Percentiles rank a stretch among this genome's conserved stretches.
Evolutionary conservation across 2,113 vertebrate species (phyloP).

Genomic region (Cynoglossus semilaevis): DNA sequence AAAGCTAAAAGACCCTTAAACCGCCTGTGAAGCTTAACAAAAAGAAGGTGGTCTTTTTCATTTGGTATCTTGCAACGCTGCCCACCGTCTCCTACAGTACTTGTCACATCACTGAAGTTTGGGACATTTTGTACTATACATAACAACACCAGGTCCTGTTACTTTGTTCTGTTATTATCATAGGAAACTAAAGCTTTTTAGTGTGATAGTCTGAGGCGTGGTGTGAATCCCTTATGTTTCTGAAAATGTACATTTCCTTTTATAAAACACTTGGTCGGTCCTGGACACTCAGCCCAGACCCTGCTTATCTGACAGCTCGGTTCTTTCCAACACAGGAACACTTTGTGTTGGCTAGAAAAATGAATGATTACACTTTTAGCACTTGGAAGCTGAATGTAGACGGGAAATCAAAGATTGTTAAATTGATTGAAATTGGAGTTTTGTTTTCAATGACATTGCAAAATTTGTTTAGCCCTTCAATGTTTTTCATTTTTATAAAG

Average conservation of each 20-base stretch:
- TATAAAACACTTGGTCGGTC: slow-evolving; percentile 44
- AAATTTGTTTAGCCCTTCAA: slow-evolving; percentile 33
- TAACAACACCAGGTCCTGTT: slow-evolving; percentile 39
- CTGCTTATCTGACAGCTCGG: slow-evolving; percentile 27
- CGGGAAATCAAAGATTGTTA: slow-evolving; percentile 28
- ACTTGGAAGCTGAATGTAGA: slow-evolving; percentile 49
- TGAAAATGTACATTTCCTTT: slow-evolving; percentile 59
- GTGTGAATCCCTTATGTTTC: slow-evolving; percentile 28
- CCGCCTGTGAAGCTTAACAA: slow-evolving; percentile 49
- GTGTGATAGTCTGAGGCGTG: slow-evolving; percentile 43
- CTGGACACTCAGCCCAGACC: slow-evolving; percentile 28
- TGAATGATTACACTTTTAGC: slow-evolving; percentile 53
- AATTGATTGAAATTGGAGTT: slow-evolving; percentile 24
- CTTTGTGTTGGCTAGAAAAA: slow-evolving; percentile 43
- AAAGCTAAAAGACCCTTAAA: slow-evolving; percentile 67
- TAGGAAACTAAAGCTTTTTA: slow-evolving; percentile 47
- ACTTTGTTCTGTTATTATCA: slow-evolving; percentile 45
- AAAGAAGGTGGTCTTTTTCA: slow-evolving; percentile 54
- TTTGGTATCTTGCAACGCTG: slow-evolving; percentile 37
- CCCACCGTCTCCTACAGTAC: slow-evolving; percentile 38
- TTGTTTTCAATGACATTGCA: slow-evolving; percentile 22
- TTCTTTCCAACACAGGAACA: slow-evolving; percentile 54
- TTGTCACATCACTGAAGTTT: slow-evolving; percentile 47
- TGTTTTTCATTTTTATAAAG: slow-evolving; percentile 52
- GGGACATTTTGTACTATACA: slow-evolving; percentile 59